These are phyloP conservation scores for Thera britannica DNA, from an alignment of 2,888 invertebrate genomes.

Conservation along the genomic window DNA sequence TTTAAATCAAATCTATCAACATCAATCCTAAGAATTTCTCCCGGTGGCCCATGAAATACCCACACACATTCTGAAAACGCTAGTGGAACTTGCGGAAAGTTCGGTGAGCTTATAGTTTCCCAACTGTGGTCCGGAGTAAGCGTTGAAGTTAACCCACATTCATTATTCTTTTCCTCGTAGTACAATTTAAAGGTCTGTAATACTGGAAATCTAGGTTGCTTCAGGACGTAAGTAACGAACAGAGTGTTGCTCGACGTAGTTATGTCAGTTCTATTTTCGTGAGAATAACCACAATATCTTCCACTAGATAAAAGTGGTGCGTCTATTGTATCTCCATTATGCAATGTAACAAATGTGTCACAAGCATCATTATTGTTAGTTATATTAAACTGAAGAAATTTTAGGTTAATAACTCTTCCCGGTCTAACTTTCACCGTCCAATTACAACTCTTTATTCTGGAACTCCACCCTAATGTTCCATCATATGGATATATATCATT, in stretches of 20 bases:
- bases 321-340: slow-evolving; percentile 89
- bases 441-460: slow-evolving; percentile 75
- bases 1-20: slow-evolving; percentile 89
- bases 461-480: neutral
- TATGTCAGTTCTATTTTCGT: slow-evolving; percentile 66
- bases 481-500: slow-evolving; percentile 42
- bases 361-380: slow-evolving; percentile 68
- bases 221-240: slow-evolving; percentile 54
- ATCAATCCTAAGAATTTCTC: slow-evolving; percentile 90
- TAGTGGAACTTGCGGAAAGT: slow-evolving; percentile 91
- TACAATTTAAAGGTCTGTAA: slow-evolving; percentile 74
- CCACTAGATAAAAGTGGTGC: slow-evolving; percentile 91
- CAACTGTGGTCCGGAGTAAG: slow-evolving; percentile 77
- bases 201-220: slow-evolving; percentile 5
- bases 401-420: slow-evolving; percentile 88
- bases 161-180: slow-evolving; percentile 86
- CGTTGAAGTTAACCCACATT: slow-evolving; percentile 89
- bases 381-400: slow-evolving; percentile 86
- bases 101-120: slow-evolving; percentile 89
- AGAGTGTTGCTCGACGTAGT: slow-evolving; percentile 87
- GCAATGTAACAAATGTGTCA: slow-evolving; percentile 80
- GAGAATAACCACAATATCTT: slow-evolving; percentile 87
- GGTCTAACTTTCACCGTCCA: slow-evolving; percentile 90
- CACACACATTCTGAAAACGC: slow-evolving; percentile 94
- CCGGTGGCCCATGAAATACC: slow-evolving; percentile 89